Conservation (phyloP, 2,797 vertebrate species). For the Crax fasciolata region DNA sequence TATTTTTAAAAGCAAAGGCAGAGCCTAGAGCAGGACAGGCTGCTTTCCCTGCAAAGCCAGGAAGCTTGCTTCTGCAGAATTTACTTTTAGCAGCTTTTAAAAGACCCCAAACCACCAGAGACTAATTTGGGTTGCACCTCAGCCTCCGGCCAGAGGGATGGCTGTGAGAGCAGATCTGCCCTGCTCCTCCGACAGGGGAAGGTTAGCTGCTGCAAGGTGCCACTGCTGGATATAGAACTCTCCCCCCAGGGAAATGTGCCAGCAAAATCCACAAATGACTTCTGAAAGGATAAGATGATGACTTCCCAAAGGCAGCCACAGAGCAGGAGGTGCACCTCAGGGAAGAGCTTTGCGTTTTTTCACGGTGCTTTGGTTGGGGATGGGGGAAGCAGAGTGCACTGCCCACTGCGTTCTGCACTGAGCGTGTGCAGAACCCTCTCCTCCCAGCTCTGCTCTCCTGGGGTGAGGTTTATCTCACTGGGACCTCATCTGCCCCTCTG, state of each 20-base stretch:
- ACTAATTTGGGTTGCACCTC: slow-evolving; percentile 10
- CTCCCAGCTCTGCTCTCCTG: background rate
- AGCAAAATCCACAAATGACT: background rate
- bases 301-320: background rate
- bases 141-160: background rate
- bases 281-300: background rate
- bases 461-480: background rate
- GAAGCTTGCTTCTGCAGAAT: background rate
- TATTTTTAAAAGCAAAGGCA: background rate
- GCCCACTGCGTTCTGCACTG: slow-evolving; percentile 10
- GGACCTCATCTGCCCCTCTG: background rate
- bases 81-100: slow-evolving; percentile 44
- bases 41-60: slow-evolving; percentile 16
- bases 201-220: background rate
- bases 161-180: background rate
- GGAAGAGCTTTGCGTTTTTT: background rate
- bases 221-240: background rate
- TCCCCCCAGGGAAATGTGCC: background rate
- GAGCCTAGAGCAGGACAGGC: background rate
- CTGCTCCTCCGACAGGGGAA: background rate
- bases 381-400: slow-evolving; percentile 14
- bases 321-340: background rate
- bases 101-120: slow-evolving; percentile 36
- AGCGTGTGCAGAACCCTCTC: background rate
- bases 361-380: background rate